Evolutionary conservation across 2,888 invertebrate species (phyloP), one percentile per base, ranked within the genome.

Genomic region (Agrilus mali): DNA sequence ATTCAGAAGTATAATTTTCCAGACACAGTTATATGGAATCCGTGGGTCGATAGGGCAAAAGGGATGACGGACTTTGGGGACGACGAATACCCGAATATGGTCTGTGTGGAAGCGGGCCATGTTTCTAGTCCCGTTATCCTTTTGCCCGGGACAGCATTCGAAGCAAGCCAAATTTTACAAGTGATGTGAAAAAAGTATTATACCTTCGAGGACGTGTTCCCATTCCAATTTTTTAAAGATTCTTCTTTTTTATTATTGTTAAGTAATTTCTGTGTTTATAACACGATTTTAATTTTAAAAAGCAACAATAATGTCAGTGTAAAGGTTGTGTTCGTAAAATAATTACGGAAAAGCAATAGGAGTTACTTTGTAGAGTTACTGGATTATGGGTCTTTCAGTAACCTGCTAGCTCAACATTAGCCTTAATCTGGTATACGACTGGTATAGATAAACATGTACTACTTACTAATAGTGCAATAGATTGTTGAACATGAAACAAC

Each of bases 21-120:
- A 1, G 94, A 94, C 60, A 92, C 93, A 71, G 95, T 95, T 51
- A 80, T 95, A 51, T 96, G 95, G 95, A 95, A 95, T 73, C 95
- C 95, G 0, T 95, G 95, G 95, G 72, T 82, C 51, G 92, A 93
- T 58, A 86, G 86, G 65, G 93, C 94, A 20, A 84, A 88, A 57
- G 89, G 89, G 64, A 88, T 94, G 71, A 75, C 81, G 3, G 95
- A 95, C 69, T 92, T 95, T 65, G 94, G 92, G n/a, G 92, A 94
- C 67, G 92, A 93, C 60, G 94, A 95, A 68, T 95, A 89, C 69
- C 89, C 88, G 8, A 89, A 88, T 66, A 94, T 96, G 94, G 77
- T 95, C 54, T 96, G 95, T 67, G 89, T 96, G 48, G 95, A 95
- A 70, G 85, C 92, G 47, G 94, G 93, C 20, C 85, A 87, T 58